These are phyloP conservation scores for Proales similis DNA, from an alignment of 1,140 invertebrate genomes.

Conservation along the genomic window DNA sequence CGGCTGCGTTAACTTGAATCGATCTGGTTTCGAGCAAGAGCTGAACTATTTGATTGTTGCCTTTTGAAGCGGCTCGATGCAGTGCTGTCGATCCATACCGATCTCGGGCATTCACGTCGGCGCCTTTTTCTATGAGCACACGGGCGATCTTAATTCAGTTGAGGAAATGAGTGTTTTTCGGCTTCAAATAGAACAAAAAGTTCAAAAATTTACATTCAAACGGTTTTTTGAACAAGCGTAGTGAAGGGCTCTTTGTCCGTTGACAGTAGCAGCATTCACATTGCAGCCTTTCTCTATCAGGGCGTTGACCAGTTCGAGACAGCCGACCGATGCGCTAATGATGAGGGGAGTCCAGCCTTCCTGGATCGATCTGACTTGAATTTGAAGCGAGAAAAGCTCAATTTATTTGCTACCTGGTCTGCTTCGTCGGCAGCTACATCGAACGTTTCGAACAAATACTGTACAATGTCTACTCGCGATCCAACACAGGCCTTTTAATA, in stretches of 20 bases:
- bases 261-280: slow-evolving; percentile 7
- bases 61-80: slow-evolving; percentile 85
- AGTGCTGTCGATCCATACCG: slow-evolving; percentile 74
- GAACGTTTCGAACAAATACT: slow-evolving; percentile 10
- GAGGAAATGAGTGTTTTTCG: no score
- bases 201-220: no score
- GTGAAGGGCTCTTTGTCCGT: slow-evolving; percentile 21
- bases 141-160: slow-evolving; percentile 4
- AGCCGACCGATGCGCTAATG: slow-evolving; percentile 21
- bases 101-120: slow-evolving; percentile 19
- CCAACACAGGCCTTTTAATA: slow-evolving; percentile 27
- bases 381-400: background rate
- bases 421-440: slow-evolving; percentile 6
- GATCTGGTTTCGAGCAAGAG: slow-evolving; percentile 71
- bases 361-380: background rate
- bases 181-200: no score
- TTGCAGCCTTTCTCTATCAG: slow-evolving; percentile 12
- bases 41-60: slow-evolving; percentile 97
- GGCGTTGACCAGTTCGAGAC: slow-evolving; percentile 4
- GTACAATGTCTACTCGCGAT: slow-evolving; percentile 23
- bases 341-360: slow-evolving; percentile 29
- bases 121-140: slow-evolving; percentile 24
- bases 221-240: slow-evolving; percentile 34
- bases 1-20: slow-evolving; percentile 3
- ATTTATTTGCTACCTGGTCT: slow-evolving; percentile 2